Percentiles rank a stretch among this genome's conserved stretches.
These are phyloP conservation scores for Caerostris extrusa DNA, from an alignment of 1,140 invertebrate species.

Conservation along the genomic window DNA sequence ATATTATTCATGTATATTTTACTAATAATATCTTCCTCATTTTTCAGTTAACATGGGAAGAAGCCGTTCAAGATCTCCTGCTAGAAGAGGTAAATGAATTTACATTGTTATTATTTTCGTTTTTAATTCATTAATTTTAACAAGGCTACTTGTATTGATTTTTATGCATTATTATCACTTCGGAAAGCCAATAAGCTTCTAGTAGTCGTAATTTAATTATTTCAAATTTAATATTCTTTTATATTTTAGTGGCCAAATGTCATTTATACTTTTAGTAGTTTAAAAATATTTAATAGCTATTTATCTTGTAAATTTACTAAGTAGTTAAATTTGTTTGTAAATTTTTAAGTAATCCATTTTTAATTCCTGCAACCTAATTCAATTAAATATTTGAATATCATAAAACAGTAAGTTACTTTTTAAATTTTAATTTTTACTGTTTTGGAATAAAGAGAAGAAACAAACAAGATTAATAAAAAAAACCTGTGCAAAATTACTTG, in stretches of 20 bases:
- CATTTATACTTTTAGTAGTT: background rate
- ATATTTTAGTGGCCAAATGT: background rate
- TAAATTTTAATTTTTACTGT: too few species aligned
- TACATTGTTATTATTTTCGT: background rate
- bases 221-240: background rate
- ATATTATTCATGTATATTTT: too few species aligned
- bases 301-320: background rate
- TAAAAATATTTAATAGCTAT: background rate
- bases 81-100: slow-evolving; percentile 58
- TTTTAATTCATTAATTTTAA: background rate
- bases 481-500: too few species aligned
- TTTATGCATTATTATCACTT: background rate
- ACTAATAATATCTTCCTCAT: too few species aligned
- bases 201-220: background rate
- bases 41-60: slow-evolving; percentile 31
- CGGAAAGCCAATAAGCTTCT: background rate
- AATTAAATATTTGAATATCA: too few species aligned
- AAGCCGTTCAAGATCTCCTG: slow-evolving; percentile 64
- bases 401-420: too few species aligned
- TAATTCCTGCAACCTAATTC: too few species aligned
- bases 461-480: too few species aligned
- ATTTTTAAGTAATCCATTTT: too few species aligned
- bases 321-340: background rate
- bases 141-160: background rate
- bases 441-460: too few species aligned